Evolutionary conservation across 2,113 vertebrate genomes (phyloP).

Genomic region (Ictalurus furcatus): DNA sequence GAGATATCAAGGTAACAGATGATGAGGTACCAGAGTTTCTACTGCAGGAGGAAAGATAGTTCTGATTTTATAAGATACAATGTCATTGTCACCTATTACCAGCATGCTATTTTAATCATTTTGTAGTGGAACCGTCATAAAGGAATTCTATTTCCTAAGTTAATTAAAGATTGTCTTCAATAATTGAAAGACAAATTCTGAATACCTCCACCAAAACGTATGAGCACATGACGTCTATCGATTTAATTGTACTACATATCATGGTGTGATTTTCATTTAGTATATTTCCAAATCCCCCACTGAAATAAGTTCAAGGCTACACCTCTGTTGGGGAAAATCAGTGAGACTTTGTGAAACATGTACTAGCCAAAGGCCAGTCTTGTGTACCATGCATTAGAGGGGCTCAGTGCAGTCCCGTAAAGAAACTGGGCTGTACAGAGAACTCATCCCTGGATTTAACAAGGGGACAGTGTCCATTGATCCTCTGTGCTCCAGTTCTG

Average conservation of each 20-base stretch:
- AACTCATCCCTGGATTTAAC: conserved; percentile 20
- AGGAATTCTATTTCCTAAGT: background rate
- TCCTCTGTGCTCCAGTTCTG: conserved; percentile 52
- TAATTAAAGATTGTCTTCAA: background rate
- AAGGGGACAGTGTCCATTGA: conserved; percentile 43
- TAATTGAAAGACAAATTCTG: background rate
- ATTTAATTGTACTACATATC: background rate
- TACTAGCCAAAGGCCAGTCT: background rate
- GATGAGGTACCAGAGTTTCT: background rate
- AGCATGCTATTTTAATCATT: background rate
- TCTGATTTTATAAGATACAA: background rate
- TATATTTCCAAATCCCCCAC: background rate
- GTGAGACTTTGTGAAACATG: background rate
- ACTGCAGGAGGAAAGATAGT: background rate
- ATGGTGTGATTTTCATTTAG: background rate
- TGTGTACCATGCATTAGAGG: conserved; percentile 3
- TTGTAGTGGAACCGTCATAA: background rate
- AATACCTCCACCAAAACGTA: background rate
- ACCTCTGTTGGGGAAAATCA: background rate
- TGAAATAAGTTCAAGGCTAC: background rate
- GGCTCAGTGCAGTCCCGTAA: background rate
- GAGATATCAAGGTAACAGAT: background rate
- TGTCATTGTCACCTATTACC: background rate
- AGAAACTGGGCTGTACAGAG: conserved; percentile 16
- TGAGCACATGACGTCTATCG: too few species aligned